phyloP scores from a whole-genome alignment of 2,888 invertebrate genomes.

The Asteroscopus sphinx region DNA sequence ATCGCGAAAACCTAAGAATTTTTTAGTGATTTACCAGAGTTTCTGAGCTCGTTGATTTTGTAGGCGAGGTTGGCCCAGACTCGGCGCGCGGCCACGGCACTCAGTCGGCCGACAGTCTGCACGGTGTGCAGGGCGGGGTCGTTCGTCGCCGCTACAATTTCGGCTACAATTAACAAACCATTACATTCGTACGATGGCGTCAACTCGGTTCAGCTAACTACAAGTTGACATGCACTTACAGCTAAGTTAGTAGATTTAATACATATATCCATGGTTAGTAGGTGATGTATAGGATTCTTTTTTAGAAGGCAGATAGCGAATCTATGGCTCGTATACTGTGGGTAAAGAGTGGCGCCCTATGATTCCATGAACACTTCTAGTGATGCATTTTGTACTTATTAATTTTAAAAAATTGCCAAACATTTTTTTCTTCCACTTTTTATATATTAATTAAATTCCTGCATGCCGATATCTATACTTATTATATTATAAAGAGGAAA shows the following conservation, averaged over 20 bases:
- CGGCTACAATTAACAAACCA: constrained; percentile 78
- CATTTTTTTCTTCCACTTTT: too few relatives aligned
- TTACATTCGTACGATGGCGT: constrained; percentile 28
- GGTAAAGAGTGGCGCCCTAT: too few relatives aligned
- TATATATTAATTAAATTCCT: too few relatives aligned
- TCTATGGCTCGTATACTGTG: too few relatives aligned
- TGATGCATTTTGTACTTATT: too few relatives aligned
- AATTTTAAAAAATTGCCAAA: too few relatives aligned
- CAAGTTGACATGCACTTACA: constrained; percentile 56
- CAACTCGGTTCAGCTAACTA: constrained; percentile 30
- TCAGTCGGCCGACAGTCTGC: constrained; percentile 93
- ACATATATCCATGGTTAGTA: too few relatives aligned
- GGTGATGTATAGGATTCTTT: too few relatives aligned
- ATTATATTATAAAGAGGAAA: too few relatives aligned
- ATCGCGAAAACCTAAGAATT: too few relatives aligned
- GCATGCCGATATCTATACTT: too few relatives aligned
- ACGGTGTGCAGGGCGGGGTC: constrained; percentile 93
- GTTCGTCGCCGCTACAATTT: constrained; percentile 88
- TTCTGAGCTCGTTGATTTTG: constrained; percentile 88
- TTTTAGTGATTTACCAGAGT: constrained; percentile 79
- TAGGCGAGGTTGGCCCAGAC: constrained; percentile 92
- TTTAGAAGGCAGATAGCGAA: background rate
- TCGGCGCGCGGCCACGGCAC: constrained; percentile 92
- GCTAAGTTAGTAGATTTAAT: constrained; percentile 33
- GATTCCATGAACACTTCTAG: too few relatives aligned